A percentile compares a stretch with the other conserved stretches of the same genome.
phyloP scores from a whole-genome alignment of 2,797 vertebrate species.

The Orestias chungarensis region DNA sequence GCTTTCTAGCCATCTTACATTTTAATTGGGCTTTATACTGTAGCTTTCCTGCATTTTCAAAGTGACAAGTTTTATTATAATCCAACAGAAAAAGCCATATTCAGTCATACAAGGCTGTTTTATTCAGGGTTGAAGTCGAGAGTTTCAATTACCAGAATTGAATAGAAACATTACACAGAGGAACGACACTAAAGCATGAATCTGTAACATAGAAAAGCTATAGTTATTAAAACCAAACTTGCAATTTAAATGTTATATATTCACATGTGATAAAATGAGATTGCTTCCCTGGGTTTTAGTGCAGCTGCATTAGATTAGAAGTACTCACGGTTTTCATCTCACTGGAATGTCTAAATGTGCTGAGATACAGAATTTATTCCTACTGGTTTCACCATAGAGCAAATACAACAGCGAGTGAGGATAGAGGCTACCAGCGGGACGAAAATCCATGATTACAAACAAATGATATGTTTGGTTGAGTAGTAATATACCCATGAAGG shows the following conservation, averaged over 20 bases:
- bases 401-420: conserved; percentile 13
- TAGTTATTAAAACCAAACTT: conserved; percentile 7
- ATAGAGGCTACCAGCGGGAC: neutral
- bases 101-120: conserved; percentile 13
- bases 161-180: conserved; percentile 26
- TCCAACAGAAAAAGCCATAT: too few species aligned
- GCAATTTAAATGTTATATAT: conserved; percentile 19
- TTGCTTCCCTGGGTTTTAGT: neutral
- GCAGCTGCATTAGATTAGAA: conserved; percentile 8
- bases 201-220: conserved; percentile 17
- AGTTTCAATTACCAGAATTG: conserved; percentile 52
- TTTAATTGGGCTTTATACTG: neutral
- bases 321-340: conserved; percentile 25
- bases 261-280: conserved; percentile 14
- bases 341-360: conserved; percentile 62
- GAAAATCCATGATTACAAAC: neutral
- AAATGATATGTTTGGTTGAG: conserved; percentile 12
- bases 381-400: conserved; percentile 8
- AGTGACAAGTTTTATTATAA: too few species aligned
- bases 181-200: conserved; percentile 31
- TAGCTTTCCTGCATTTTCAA: too few species aligned
- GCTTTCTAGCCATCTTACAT: neutral
- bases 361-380: conserved; percentile 27
- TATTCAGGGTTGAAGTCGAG: conserved; percentile 15
- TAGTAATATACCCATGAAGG: conserved; percentile 42